A percentile compares a stretch with the other conserved stretches of the same genome.
These are phyloP conservation scores for Dolichomitus sp. DNA, from an alignment of 2,888 invertebrate species.

Conservation along the genomic window DNA sequence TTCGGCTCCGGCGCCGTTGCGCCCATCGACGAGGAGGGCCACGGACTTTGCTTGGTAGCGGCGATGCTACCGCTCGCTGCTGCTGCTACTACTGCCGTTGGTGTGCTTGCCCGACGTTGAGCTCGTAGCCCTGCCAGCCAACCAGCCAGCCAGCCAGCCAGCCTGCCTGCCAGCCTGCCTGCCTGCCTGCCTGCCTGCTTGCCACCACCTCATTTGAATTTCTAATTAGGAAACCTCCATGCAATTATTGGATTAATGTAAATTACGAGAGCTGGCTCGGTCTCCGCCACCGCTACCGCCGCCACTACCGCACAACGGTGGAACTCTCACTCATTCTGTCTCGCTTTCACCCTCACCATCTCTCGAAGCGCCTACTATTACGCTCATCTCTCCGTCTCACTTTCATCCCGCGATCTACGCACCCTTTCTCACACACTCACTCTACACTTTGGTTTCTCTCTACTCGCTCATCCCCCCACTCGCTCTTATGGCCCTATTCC, in stretches of 20 bases:
- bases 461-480: conserved; percentile 71
- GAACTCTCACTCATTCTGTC: conserved; percentile 75
- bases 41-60: conserved; percentile 83
- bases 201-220: conserved; percentile 94
- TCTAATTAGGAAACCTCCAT: conserved; percentile 97
- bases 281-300: conserved; percentile 84
- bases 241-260: conserved; percentile 98
- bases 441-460: conserved; percentile 62
- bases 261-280: conserved; percentile 93
- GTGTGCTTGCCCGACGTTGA: conserved; percentile 74
- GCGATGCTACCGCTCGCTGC: conserved; percentile 72
- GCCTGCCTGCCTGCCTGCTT: conserved; percentile 73
- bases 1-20: conserved; percentile 74
- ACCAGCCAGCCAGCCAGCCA: conserved; percentile 75
- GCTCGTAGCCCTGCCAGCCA: conserved; percentile 84
- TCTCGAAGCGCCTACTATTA: conserved; percentile 57
- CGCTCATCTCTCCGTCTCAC: conserved; percentile 61
- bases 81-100: conserved; percentile 68
- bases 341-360: conserved; percentile 58
- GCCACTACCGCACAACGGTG: conserved; percentile 84
- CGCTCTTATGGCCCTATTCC: conserved; percentile 72
- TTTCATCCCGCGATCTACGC: conserved; percentile 42
- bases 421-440: conserved; percentile 28
- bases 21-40: conserved; percentile 72
- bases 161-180: conserved; percentile 74